phyloP scores from a whole-genome alignment of 1,140 invertebrate species.

The Pseudomyrmex sp. region DNA sequence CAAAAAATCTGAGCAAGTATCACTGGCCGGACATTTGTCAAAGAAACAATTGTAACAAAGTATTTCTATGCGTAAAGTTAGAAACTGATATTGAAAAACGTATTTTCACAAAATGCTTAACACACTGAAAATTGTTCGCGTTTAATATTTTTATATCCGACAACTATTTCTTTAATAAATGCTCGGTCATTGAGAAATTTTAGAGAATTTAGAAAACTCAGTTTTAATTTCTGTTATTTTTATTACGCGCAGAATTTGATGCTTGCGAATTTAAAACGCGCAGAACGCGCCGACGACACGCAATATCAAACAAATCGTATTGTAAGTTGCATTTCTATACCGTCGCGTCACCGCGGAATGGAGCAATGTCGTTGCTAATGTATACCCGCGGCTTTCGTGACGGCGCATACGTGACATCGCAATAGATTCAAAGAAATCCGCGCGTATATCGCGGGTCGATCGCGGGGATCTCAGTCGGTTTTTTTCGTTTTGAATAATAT shows the following conservation, averaged over 20 bases:
- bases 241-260: background rate
- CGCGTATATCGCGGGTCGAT: slow-evolving; percentile 73
- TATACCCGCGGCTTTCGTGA: slow-evolving; percentile 70
- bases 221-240: background rate
- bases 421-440: slow-evolving; percentile 78
- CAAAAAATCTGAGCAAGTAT: too few species aligned
- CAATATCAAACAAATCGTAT: background rate
- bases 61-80: too few species aligned
- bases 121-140: too few species aligned
- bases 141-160: too few species aligned
- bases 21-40: too few species aligned
- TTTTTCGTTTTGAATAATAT: slow-evolving; percentile 71
- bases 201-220: too few species aligned
- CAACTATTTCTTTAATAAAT: too few species aligned
- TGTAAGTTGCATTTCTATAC: background rate
- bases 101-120: too few species aligned
- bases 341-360: slow-evolving; percentile 19
- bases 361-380: slow-evolving; percentile 51
- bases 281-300: background rate
- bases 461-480: slow-evolving; percentile 55
- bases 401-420: slow-evolving; percentile 74
- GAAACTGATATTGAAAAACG: too few species aligned
- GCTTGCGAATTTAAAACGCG: background rate
- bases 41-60: too few species aligned
- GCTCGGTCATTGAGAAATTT: too few species aligned